phyloP scores from a whole-genome alignment of 2,113 vertebrate genomes.

The Mola mola region DNA sequence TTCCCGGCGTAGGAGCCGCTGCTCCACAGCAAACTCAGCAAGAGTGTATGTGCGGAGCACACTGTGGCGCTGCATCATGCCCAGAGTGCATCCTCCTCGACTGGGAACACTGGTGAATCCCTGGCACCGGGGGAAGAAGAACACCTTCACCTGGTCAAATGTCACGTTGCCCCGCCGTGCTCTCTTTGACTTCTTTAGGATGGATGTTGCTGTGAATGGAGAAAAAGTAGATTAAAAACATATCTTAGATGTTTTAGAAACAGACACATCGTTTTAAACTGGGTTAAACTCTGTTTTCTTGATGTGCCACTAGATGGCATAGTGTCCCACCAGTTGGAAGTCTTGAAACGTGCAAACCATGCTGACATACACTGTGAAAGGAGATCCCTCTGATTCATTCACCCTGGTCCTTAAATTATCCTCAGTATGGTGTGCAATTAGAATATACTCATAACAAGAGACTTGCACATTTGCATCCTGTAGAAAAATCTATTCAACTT shows the following conservation, averaged over 20 bases:
- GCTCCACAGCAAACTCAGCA: slow-evolving; percentile 89
- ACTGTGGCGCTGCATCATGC: slow-evolving; percentile 90
- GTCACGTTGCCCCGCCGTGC: slow-evolving; percentile 85
- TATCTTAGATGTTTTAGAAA: too few relatives aligned
- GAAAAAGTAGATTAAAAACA: slow-evolving; percentile 11
- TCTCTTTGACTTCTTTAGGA: slow-evolving; percentile 90
- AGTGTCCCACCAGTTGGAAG: slow-evolving; percentile 3
- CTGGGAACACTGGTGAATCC: slow-evolving; percentile 97
- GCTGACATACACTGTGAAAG: slow-evolving; percentile 55
- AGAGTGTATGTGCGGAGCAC: slow-evolving; percentile 86
- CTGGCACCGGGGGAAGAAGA: slow-evolving; percentile 96
- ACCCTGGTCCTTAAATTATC: slow-evolving; percentile 34
- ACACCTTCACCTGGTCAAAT: slow-evolving; percentile 93
- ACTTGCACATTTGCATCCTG: slow-evolving; percentile 60
- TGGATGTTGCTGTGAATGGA: slow-evolving; percentile 85
- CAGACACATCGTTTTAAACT: too few relatives aligned
- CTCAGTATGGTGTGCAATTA: slow-evolving; percentile 68
- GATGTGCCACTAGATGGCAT: slow-evolving; percentile 62
- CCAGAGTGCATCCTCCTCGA: slow-evolving; percentile 94
- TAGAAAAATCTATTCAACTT: slow-evolving; percentile 40
- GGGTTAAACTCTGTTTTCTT: too few relatives aligned
- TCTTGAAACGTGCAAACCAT: slow-evolving; percentile 2
- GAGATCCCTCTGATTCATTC: slow-evolving; percentile 66
- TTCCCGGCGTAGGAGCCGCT: slow-evolving; percentile 82
- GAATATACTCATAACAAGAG: slow-evolving; percentile 55